phyloP scores from a whole-genome alignment of 2,888 invertebrate genomes.

The Lepetodrilus schrolli region DNA sequence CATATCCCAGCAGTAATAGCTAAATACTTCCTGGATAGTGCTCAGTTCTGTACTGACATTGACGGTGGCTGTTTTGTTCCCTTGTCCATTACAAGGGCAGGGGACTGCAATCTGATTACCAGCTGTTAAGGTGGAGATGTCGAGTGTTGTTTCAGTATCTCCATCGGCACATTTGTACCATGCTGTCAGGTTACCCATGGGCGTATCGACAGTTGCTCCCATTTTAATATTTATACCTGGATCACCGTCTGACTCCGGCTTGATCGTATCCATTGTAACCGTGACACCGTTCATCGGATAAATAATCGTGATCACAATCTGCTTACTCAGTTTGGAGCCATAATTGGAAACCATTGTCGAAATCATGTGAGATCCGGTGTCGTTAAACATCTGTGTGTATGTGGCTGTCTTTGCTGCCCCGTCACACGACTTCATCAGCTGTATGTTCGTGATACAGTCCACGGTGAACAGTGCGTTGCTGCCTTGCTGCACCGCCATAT shows the following conservation, averaged over 20 bases:
- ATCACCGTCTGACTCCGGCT: neutral
- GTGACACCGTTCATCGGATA: neutral
- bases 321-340: neutral
- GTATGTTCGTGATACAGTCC: neutral
- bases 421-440: neutral
- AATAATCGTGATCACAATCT: neutral
- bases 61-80: conserved; percentile 5
- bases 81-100: neutral
- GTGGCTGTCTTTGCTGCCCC: neutral
- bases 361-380: neutral
- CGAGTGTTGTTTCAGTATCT: neutral
- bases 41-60: neutral
- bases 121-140: neutral
- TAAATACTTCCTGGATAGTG: neutral
- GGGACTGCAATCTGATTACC: neutral
- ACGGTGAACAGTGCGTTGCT: neutral
- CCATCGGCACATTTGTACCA: neutral
- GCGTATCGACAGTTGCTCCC: neutral
- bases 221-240: neutral
- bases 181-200: neutral
- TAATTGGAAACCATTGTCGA: neutral
- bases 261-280: neutral
- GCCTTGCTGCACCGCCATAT: neutral
- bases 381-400: conserved; percentile 5
- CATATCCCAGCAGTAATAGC: conserved; percentile 8